These are phyloP conservation scores for Bathybates hornii DNA, from an alignment of 2,113 vertebrate species.

Conservation along the genomic window DNA sequence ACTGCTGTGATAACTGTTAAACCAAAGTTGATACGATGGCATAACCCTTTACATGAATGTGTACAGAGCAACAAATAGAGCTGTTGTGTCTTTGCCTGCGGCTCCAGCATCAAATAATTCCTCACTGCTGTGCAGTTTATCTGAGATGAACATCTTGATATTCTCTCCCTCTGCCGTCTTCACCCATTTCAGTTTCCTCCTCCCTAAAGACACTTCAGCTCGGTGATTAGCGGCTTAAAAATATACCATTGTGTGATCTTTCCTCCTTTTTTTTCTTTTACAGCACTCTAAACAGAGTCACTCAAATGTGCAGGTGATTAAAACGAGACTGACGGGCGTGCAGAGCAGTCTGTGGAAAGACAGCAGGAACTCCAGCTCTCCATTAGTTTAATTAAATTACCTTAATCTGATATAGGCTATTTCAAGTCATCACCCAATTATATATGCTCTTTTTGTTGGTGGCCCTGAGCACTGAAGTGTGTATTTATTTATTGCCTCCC, in stretches of 20 bases:
- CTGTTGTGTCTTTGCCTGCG: slow-evolving; percentile 5
- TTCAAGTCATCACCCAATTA: slow-evolving; percentile 54
- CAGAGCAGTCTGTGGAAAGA: slow-evolving; percentile 12
- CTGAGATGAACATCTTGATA: slow-evolving; percentile 45
- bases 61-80: not conserved
- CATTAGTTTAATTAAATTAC: slow-evolving; percentile 62
- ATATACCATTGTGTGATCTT: slow-evolving; percentile 32
- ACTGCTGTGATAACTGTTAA: not conserved
- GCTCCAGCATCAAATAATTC: slow-evolving; percentile 12
- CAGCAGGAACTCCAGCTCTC: slow-evolving; percentile 9
- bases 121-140: slow-evolving; percentile 17
- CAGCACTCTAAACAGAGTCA: slow-evolving; percentile 9
- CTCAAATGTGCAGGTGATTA: slow-evolving; percentile 50
- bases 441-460: slow-evolving; percentile 26
- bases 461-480: slow-evolving; percentile 50
- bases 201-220: not conserved
- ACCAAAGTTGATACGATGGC: not conserved
- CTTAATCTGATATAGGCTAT: slow-evolving; percentile 51
- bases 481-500: slow-evolving; percentile 28
- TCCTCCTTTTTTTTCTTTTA: not conserved
- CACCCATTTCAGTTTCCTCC: not conserved
- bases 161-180: not conserved
- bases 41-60: not conserved
- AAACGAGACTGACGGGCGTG: slow-evolving; percentile 37
- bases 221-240: slow-evolving; percentile 33